phyloP scores from a whole-genome alignment of 1,140 invertebrate genomes.

The Lepidurus packardi region DNA sequence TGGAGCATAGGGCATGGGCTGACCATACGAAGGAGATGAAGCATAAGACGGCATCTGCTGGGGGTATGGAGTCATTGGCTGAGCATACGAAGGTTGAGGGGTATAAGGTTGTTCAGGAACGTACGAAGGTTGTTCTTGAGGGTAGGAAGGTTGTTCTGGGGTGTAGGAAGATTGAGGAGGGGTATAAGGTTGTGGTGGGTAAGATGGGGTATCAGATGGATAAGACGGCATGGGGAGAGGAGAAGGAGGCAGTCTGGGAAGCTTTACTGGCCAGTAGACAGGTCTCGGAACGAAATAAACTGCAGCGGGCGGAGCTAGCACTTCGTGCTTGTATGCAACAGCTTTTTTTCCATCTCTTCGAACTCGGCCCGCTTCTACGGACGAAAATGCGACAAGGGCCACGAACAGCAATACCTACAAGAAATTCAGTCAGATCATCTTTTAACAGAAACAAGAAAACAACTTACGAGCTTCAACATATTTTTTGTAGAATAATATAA shows the following conservation, averaged over 20 bases:
- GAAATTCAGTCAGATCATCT: not conserved
- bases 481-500: too few relatives aligned
- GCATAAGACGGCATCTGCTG: not conserved
- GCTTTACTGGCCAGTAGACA: not conserved
- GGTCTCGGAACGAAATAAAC: not conserved
- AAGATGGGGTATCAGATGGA: not conserved
- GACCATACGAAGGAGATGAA: not conserved
- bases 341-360: not conserved
- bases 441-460: too few relatives aligned
- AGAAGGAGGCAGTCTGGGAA: not conserved
- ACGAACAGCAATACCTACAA: not conserved
- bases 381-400: not conserved
- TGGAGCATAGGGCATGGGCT: not conserved
- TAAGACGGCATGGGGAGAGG: not conserved
- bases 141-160: not conserved
- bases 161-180: not conserved
- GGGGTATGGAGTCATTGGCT: not conserved
- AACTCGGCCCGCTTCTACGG: not conserved
- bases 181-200: not conserved
- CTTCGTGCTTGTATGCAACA: not conserved
- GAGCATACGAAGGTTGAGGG: not conserved
- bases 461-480: too few relatives aligned
- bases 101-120: not conserved
- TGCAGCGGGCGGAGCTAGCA: not conserved
- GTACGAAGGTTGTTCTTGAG: not conserved